Evolutionary conservation across 2,113 vertebrate genomes (phyloP).

Genomic region (Rhea pennata): DNA sequence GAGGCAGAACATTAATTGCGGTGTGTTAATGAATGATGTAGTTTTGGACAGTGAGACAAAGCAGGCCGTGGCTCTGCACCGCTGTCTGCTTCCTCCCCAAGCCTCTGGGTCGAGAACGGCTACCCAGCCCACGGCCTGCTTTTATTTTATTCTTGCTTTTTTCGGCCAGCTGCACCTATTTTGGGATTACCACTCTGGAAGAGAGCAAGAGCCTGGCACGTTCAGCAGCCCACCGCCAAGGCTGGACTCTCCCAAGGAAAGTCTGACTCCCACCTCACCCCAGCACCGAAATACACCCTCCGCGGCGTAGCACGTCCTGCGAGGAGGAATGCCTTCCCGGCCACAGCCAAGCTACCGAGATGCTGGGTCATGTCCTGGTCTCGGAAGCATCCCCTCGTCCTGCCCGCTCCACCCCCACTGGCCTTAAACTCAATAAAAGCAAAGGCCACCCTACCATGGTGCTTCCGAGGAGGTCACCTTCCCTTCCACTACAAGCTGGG

Average conservation of each 20-base stretch:
- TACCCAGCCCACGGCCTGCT: conserved; percentile 17
- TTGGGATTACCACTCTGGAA: conserved; percentile 3
- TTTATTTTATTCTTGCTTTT: not conserved
- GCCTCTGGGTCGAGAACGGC: not conserved
- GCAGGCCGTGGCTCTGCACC: not conserved
- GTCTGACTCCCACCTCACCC: not conserved
- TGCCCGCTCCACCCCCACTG: not conserved
- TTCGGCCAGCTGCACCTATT: conserved; percentile 22
- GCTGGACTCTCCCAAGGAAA: conserved; percentile 13
- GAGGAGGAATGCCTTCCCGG: not conserved
- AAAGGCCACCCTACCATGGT: fast-evolving
- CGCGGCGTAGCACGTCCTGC: too few species aligned
- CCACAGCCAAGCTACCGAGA: fast-evolving
- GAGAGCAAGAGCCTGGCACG: not conserved
- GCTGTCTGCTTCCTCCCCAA: conserved; percentile 42
- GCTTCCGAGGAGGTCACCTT: not conserved
- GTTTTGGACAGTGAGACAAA: conserved; percentile 56
- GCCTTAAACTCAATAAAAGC: not conserved
- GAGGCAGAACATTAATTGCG: conserved; percentile 70
- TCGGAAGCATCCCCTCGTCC: too few species aligned
- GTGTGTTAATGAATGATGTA: conserved; percentile 65
- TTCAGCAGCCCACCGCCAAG: not conserved
- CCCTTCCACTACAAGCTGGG: fast-evolving
- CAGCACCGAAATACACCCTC: not conserved
- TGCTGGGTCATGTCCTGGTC: not conserved